Conservation (phyloP, 2,113 vertebrate species). For the Eptesicus fuscus region DNA sequence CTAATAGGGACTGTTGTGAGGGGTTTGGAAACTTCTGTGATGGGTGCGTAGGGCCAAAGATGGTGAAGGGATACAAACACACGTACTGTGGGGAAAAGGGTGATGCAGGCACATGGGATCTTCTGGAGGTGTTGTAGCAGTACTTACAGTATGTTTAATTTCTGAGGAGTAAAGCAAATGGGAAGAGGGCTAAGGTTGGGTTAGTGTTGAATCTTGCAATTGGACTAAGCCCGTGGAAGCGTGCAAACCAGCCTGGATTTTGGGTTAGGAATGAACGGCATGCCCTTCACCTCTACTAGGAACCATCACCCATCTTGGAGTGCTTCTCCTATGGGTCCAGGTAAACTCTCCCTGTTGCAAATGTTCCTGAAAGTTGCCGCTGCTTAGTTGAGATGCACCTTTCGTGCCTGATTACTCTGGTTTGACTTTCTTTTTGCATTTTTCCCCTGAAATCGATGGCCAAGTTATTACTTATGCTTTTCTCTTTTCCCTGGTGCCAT, state of each 20-base stretch:
- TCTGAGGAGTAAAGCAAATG: neutral
- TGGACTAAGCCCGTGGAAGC: neutral
- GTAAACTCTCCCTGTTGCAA: neutral
- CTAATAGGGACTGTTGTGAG: neutral
- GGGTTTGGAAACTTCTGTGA: neutral
- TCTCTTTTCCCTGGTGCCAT: conserved; percentile 51
- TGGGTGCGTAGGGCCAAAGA: neutral
- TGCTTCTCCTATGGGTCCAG: neutral
- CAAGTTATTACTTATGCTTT: conserved; percentile 59
- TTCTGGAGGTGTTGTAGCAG: neutral
- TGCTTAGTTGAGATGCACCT: neutral
- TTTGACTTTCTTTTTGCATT: conserved; percentile 39
- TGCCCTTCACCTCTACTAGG: neutral
- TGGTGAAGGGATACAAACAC: neutral
- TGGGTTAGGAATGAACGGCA: neutral
- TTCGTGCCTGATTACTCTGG: neutral
- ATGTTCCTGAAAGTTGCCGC: neutral
- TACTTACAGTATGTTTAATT: neutral
- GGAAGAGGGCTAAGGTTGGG: neutral
- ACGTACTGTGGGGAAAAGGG: neutral
- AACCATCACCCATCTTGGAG: neutral
- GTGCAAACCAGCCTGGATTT: neutral
- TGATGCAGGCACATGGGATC: neutral
- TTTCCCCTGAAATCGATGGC: conserved; percentile 38
- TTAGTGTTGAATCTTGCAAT: neutral